These are phyloP conservation scores for Trachelus troglodyta DNA, from an alignment of 2,888 invertebrate genomes.

Conservation along the genomic window DNA sequence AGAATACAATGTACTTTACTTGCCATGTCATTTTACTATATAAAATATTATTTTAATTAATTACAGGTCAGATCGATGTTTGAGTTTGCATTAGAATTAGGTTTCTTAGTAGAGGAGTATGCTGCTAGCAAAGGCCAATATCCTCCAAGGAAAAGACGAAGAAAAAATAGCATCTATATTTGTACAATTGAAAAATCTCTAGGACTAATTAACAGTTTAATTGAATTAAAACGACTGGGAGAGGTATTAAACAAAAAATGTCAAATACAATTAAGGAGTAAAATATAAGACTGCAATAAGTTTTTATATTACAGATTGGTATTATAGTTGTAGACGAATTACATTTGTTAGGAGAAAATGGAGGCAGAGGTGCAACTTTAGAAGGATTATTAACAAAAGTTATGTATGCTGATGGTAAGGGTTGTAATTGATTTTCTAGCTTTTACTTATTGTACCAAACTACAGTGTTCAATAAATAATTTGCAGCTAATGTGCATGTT, in stretches of 20 bases:
- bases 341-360: slow-evolving; percentile 90
- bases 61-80: slow-evolving; percentile 83
- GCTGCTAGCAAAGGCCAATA: slow-evolving; percentile 88
- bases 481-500: slow-evolving; percentile 79
- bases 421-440: slow-evolving; percentile 4
- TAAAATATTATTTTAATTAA: slow-evolving; percentile 13
- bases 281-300: neutral
- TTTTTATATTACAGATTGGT: slow-evolving; percentile 48
- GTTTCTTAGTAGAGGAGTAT: slow-evolving; percentile 95
- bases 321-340: slow-evolving; percentile 86
- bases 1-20: neutral
- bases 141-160: slow-evolving; percentile 83
- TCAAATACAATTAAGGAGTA: neutral
- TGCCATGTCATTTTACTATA: slow-evolving; percentile 1
- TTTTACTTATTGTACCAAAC: neutral
- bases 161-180: slow-evolving; percentile 85
- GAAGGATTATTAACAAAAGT: slow-evolving; percentile 88
- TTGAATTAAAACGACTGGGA: slow-evolving; percentile 79
- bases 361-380: slow-evolving; percentile 84
- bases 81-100: slow-evolving; percentile 87
- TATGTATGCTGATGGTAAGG: slow-evolving; percentile 75
- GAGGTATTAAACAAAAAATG: slow-evolving; percentile 41
- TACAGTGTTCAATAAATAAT: slow-evolving; percentile 20
- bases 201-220: slow-evolving; percentile 85
- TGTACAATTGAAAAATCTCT: slow-evolving; percentile 96